Conservation (phyloP, 2,797 vertebrate genomes). For the Phoebastria nigripes region DNA sequence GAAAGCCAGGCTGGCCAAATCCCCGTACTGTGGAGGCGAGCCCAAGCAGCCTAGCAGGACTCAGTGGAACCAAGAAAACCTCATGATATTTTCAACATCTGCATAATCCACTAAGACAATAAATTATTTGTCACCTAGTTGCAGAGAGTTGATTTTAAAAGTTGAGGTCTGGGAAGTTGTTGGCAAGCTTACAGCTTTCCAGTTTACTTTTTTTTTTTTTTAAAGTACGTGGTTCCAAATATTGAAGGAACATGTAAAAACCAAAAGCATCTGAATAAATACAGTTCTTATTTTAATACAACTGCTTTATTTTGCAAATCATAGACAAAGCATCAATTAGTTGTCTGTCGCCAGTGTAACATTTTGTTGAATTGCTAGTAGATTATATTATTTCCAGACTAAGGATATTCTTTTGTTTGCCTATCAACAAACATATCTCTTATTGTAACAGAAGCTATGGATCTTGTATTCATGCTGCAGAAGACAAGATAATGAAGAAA, state of each 20-base stretch:
- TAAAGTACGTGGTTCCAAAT: neutral
- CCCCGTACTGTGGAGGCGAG: neutral
- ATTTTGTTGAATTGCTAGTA: neutral
- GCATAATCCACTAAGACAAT: neutral
- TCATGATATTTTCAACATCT: conserved; percentile 37
- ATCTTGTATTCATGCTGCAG: neutral
- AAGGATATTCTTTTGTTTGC: neutral
- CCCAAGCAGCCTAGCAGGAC: neutral
- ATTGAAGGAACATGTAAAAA: neutral
- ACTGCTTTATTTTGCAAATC: neutral
- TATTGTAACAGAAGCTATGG: neutral
- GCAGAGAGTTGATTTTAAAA: neutral
- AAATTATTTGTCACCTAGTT: conserved; percentile 31
- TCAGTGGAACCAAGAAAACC: neutral
- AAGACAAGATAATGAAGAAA: neutral
- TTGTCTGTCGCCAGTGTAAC: neutral
- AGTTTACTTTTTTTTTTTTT: neutral
- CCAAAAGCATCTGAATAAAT: neutral
- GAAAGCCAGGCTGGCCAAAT: neutral
- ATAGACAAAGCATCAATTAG: neutral
- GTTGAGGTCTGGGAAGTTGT: neutral
- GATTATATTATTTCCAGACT: neutral
- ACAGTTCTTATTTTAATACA: neutral
- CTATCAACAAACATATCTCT: neutral
- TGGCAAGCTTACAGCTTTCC: neutral